A percentile compares a stretch with the other conserved stretches of the same genome.
phyloP scores from a whole-genome alignment of 2,113 vertebrate species.

The Vulpes lagopus region DNA sequence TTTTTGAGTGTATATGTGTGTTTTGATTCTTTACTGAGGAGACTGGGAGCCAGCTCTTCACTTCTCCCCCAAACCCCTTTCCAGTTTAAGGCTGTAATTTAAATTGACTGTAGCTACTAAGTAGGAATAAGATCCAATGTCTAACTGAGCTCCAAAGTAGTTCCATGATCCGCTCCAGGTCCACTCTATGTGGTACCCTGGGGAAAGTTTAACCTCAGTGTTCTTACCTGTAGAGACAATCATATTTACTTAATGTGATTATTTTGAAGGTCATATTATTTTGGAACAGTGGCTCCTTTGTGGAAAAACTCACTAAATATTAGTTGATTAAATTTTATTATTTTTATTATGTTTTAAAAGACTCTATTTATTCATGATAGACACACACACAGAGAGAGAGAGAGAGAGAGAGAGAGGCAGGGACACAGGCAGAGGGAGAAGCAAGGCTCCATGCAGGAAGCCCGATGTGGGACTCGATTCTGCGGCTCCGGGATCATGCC shows the following conservation, averaged over 20 bases:
- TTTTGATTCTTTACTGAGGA: slow-evolving; percentile 6
- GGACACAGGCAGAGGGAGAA: too few species aligned
- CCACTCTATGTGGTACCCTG: not conserved
- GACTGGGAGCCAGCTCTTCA: not conserved
- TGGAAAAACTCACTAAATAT: slow-evolving; percentile 36
- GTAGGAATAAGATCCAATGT: not conserved
- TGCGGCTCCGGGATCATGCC: too few species aligned
- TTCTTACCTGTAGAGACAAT: slow-evolving; percentile 36
- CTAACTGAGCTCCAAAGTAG: not conserved
- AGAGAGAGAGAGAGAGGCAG: too few species aligned
- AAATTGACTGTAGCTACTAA: not conserved
- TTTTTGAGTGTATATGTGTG: not conserved
- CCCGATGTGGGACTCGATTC: too few species aligned
- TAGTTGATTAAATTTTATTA: slow-evolving; percentile 9
- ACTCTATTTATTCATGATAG: too few species aligned
- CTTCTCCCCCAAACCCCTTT: not conserved
- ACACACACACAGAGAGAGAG: too few species aligned
- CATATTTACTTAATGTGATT: slow-evolving; percentile 6
- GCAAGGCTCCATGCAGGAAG: too few species aligned
- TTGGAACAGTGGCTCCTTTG: not conserved
- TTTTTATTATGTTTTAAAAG: too few species aligned
- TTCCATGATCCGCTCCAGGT: not conserved
- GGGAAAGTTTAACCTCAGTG: not conserved
- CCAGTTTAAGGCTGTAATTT: not conserved
- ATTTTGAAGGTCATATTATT: slow-evolving; percentile 1